Percentiles rank a stretch among this genome's conserved stretches.
These are phyloP conservation scores for Drosophila mulleri DNA, from an alignment of 2,888 invertebrate genomes.

Conservation along the genomic window DNA sequence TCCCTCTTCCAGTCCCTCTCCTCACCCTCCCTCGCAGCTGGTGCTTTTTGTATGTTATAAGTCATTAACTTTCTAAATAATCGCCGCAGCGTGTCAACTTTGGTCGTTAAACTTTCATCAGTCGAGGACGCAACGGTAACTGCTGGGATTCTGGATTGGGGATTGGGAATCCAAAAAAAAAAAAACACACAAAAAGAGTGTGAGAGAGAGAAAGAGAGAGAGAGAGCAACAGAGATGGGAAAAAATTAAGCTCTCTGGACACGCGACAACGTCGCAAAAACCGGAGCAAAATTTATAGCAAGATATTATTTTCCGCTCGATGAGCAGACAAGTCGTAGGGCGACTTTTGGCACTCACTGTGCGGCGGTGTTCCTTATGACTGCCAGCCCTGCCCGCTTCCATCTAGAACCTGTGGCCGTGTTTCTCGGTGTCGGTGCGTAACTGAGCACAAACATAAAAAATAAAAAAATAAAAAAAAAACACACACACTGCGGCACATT, in stretches of 20 bases:
- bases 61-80: conserved; percentile 82
- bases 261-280: conserved; percentile 59
- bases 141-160: conserved; percentile 32
- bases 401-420: conserved; percentile 35
- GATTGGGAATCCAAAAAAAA: conserved; percentile 49
- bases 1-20: too few species aligned
- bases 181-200: neutral
- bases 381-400: neutral
- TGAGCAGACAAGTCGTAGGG: conserved; percentile 81
- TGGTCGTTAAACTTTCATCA: conserved; percentile 81
- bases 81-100: conserved; percentile 81
- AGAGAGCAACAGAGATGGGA: conserved; percentile 18
- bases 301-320: conserved; percentile 82
- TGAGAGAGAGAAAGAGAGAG: conserved; percentile 20
- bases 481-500: conserved; percentile 61
- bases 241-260: conserved; percentile 66
- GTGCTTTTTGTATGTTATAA: conserved; percentile 71
- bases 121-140: conserved; percentile 56
- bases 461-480: conserved; percentile 2
- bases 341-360: conserved; percentile 79
- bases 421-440: conserved; percentile 78
- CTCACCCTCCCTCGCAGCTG: conserved; percentile 23
- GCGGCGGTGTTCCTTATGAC: conserved; percentile 28
- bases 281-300: conserved; percentile 74
- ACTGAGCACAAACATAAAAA: conserved; percentile 67